Conservation (phyloP, 2,888 invertebrate species). For the Melipona beecheii region DNA sequence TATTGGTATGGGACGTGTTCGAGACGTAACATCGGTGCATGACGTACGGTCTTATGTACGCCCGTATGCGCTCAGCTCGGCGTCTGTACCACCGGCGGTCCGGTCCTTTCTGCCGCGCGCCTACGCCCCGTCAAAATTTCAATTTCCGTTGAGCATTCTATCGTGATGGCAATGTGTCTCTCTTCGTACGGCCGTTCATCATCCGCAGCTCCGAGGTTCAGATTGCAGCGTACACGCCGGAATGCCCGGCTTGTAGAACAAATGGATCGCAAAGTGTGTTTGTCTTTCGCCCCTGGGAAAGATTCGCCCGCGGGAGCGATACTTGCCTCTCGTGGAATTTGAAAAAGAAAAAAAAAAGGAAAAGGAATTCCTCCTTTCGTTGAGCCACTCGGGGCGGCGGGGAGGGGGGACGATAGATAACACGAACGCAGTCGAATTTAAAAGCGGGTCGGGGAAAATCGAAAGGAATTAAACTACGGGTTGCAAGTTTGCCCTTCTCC, state of each 20-base stretch:
- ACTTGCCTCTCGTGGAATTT: background rate
- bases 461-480: conserved; percentile 39
- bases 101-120: conserved; percentile 62
- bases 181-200: conserved; percentile 72
- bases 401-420: conserved; percentile 10
- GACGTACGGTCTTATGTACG: conserved; percentile 70
- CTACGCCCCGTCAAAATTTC: conserved; percentile 80
- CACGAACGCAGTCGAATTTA: conserved; percentile 20
- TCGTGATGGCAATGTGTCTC: conserved; percentile 76
- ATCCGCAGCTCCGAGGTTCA: conserved; percentile 59
- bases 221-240: conserved; percentile 56
- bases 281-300: conserved; percentile 50
- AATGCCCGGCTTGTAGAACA: conserved; percentile 59
- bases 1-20: conserved; percentile 71
- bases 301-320: conserved; percentile 20
- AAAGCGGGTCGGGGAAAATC: conserved; percentile 21
- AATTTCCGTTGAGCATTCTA: conserved; percentile 79
- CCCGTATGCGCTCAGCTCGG: background rate
- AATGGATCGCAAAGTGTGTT: conserved; percentile 65
- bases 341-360: background rate
- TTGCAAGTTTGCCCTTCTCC: conserved; percentile 16
- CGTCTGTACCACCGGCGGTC: background rate
- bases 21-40: conserved; percentile 59
- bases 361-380: conserved; percentile 17
- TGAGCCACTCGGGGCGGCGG: background rate